Evolutionary conservation across 53 echinoderm and acorn worm genomes (phyloP).

Genomic region (Temnopleurus reevesii): DNA sequence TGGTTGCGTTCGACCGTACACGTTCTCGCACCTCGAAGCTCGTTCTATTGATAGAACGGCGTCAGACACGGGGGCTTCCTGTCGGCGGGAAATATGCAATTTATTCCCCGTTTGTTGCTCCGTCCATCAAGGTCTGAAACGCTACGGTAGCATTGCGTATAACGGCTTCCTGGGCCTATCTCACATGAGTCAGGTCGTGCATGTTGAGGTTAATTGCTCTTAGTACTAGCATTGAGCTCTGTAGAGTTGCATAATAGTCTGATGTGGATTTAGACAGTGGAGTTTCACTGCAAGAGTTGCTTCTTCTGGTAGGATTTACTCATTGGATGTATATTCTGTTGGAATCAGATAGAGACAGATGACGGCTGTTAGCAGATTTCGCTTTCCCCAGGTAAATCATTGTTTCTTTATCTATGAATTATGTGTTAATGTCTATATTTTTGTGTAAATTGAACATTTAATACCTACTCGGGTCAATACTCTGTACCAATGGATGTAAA

Average conservation of each 20-base stretch:
- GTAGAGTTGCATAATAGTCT: neutral
- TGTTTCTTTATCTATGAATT: too few relatives aligned
- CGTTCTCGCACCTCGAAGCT: slow-evolving; percentile 24
- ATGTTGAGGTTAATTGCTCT: neutral
- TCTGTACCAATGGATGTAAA: too few relatives aligned
- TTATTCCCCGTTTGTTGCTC: slow-evolving; percentile 24
- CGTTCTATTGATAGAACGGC: neutral
- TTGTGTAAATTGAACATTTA: too few relatives aligned
- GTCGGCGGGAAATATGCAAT: slow-evolving; percentile 51
- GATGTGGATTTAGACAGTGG: too few relatives aligned
- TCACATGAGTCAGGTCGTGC: neutral
- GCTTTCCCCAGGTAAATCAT: slow-evolving; percentile 18
- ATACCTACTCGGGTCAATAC: too few relatives aligned
- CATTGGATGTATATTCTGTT: neutral
- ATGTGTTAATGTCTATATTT: too few relatives aligned
- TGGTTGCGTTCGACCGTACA: neutral
- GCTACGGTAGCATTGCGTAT: neutral
- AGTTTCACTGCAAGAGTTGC: too few relatives aligned
- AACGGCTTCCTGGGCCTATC: neutral
- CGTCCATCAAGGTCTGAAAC: neutral
- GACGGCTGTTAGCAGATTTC: neutral
- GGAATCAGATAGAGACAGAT: neutral
- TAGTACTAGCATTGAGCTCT: neutral
- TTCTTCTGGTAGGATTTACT: neutral
- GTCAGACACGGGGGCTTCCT: slow-evolving; percentile 37